Percentiles rank a stretch among this genome's conserved stretches.
phyloP scores from a whole-genome alignment of 2,113 vertebrate species.

The Eulacestoma nigropectus region DNA sequence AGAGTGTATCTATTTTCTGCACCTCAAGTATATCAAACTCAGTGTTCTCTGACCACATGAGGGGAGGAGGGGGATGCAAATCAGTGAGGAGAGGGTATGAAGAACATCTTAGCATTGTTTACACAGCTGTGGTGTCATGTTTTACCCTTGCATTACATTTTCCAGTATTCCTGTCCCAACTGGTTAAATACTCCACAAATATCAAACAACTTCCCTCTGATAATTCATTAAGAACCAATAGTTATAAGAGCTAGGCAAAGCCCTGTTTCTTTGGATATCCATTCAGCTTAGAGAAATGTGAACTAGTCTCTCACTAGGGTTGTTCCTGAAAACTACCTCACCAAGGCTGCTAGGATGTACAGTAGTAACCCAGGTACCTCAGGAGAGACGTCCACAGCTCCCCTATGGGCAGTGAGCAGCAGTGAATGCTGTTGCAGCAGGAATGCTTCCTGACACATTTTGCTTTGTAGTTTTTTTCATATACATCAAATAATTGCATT shows the following conservation, averaged over 20 bases:
- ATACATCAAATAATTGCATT: neutral
- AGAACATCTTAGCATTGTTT: neutral
- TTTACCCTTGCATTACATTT: neutral
- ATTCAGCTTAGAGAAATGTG: neutral
- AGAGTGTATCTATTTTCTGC: neutral
- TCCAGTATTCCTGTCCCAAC: neutral
- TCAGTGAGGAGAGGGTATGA: neutral
- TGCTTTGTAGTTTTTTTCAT: neutral
- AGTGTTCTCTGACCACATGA: neutral
- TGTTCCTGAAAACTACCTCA: neutral
- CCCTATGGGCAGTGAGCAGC: neutral
- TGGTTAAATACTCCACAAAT: neutral
- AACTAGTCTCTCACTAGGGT: neutral
- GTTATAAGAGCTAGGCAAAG: neutral
- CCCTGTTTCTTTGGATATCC: neutral
- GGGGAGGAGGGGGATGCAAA: neutral
- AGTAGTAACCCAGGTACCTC: neutral
- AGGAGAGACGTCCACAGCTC: neutral
- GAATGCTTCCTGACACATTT: neutral
- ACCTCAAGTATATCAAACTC: neutral
- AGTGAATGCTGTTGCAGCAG: neutral
- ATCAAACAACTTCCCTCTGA: neutral
- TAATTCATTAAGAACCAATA: neutral
- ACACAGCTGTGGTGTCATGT: neutral
- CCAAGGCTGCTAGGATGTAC: neutral